Evolutionary conservation across 1,140 invertebrate genomes (phyloP), one percentile per base, ranked within the genome.

Genomic region (Caenorhabditis briggsae): DNA sequence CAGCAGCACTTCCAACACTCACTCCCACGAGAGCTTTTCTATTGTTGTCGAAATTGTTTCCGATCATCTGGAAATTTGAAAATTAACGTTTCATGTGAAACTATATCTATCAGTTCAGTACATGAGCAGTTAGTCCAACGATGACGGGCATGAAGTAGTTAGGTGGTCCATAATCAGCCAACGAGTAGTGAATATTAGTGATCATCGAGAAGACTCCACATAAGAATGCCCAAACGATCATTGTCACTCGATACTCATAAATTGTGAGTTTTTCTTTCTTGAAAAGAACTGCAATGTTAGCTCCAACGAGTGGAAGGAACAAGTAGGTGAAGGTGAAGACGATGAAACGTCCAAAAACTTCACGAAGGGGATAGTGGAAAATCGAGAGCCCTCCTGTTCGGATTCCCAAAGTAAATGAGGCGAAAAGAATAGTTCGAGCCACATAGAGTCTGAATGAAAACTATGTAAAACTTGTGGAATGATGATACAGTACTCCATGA

Each of bases 81-180:
- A 64, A 18, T 33, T 64, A 12, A 9, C 1, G n/a, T 64, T 16
- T 18, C 23, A 16, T 11, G 18, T 16, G 33, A 16, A n/a, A 43
- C 43, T 18, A 12, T 16, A 7, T 20, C 8, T n/a, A 8, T n/a
- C 11, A 70, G 64, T 12, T 8, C 70, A 33, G 3, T 46, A 78
- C 70, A 41, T 78, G 70, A 78, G 70, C 70, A 50, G 70, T 78
- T 9, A 78, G 70, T 50, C 70, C 70, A 53, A 78, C 70, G 23
- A 78, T 48, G n/a, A 78, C 70, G 9, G 70, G 70, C 70, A 78
- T 78, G 46, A 78, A 78, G 23, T 78, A 78, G 46, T 78, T 78
- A 3, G 70, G 70, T 11, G 70, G 46, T 53, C 70, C 70, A 23
- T 78, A 78, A 53, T 78, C 70, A 20, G 70, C 14, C 9, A 78